phyloP scores from a whole-genome alignment of 2,113 vertebrate species.

The Oncorhynchus tshawytscha region DNA sequence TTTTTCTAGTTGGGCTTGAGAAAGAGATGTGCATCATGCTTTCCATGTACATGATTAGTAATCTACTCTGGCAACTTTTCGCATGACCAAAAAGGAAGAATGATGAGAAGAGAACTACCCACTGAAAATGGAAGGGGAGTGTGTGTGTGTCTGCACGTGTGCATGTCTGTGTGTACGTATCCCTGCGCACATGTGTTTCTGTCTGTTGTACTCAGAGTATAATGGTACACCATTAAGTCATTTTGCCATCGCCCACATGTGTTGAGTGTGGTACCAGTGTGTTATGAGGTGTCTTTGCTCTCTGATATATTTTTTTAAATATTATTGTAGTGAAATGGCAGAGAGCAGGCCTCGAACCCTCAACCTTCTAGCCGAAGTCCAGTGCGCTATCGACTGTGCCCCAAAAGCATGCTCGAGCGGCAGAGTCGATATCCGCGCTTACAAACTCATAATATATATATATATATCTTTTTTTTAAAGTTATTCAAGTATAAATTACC shows the following conservation, averaged over 20 bases:
- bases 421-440: no score
- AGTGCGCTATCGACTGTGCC: no score
- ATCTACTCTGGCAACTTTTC: background rate
- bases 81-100: background rate
- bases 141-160: no score
- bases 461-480: no score
- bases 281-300: constrained; percentile 60
- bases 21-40: no score
- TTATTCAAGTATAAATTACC: no score
- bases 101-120: background rate
- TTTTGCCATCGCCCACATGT: constrained; percentile 60
- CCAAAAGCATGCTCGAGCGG: no score
- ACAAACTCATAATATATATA: no score
- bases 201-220: constrained; percentile 54
- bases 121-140: constrained; percentile 1
- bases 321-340: background rate
- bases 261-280: constrained; percentile 55
- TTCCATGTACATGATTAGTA: background rate
- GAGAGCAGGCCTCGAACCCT: background rate
- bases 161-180: background rate
- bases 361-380: no score
- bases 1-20: no score
- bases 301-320: background rate
- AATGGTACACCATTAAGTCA: constrained; percentile 52
- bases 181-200: background rate